These are phyloP conservation scores for Haemorhous mexicanus DNA, from an alignment of 2,113 vertebrate species.

Conservation along the genomic window DNA sequence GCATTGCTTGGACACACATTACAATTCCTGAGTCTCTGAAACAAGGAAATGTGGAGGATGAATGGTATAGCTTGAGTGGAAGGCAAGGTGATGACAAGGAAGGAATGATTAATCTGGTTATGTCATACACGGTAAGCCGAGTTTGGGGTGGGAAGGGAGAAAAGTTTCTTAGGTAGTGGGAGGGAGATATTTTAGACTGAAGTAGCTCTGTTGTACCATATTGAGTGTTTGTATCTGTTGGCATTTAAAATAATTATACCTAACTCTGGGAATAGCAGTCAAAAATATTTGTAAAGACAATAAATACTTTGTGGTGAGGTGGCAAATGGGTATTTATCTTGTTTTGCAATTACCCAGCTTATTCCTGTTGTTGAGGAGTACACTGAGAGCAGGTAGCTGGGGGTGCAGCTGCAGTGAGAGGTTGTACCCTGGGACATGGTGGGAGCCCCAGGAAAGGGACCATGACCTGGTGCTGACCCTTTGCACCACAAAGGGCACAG, in stretches of 20 bases:
- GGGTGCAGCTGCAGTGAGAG: neutral
- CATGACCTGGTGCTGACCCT: neutral
- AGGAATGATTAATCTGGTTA: constrained; percentile 98
- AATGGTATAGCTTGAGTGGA: constrained; percentile 95
- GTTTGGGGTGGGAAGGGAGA: neutral
- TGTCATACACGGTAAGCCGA: constrained; percentile 90
- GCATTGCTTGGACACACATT: constrained; percentile 97
- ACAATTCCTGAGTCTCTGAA: constrained; percentile 87
- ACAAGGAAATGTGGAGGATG: constrained; percentile 90
- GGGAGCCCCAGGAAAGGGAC: neutral
- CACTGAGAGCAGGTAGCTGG: neutral
- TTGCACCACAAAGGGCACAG: too few species aligned
- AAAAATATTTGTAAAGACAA: neutral
- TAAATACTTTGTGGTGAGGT: neutral
- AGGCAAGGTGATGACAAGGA: constrained; percentile 97
- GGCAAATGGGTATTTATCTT: neutral
- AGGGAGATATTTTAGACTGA: neutral
- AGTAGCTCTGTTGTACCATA: neutral
- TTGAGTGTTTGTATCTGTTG: neutral
- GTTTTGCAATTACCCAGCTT: neutral
- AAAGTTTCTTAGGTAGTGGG: neutral
- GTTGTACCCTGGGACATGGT: neutral
- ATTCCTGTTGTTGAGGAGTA: neutral
- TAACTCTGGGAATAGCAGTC: neutral
- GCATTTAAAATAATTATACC: neutral